Evolutionary conservation across 2,888 invertebrate genomes (phyloP).

Genomic region (Phalangium opilio): DNA sequence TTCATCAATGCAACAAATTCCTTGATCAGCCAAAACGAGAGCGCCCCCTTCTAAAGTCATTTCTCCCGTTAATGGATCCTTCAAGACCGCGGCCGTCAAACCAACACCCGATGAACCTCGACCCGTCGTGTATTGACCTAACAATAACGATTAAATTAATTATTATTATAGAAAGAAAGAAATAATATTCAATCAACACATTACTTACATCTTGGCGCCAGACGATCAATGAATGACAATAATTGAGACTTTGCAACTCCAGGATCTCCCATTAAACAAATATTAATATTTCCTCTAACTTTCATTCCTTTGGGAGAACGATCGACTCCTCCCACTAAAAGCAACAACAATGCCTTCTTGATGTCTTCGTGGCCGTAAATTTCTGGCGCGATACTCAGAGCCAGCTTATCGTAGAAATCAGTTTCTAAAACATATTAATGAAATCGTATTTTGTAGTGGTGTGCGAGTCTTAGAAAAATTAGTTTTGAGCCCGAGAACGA

Average conservation of each 20-base stretch:
- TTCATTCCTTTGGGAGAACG: conserved; percentile 87
- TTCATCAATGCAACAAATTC: conserved; percentile 93
- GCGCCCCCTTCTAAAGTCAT: conserved; percentile 96
- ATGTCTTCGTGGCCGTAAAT: conserved; percentile 97
- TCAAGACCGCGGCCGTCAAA: conserved; percentile 93
- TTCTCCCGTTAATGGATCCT: conserved; percentile 92
- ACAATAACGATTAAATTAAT: not conserved
- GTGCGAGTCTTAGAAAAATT: too few species aligned
- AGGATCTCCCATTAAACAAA: conserved; percentile 98
- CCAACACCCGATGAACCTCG: conserved; percentile 97
- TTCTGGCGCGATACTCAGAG: conserved; percentile 89
- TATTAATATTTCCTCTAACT: conserved; percentile 81
- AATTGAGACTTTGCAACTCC: conserved; percentile 98
- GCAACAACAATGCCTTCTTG: conserved; percentile 82
- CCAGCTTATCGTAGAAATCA: conserved; percentile 82
- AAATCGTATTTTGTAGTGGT: not conserved
- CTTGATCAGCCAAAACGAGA: conserved; percentile 86
- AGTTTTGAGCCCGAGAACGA: too few species aligned
- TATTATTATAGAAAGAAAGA: not conserved
- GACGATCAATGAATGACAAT: conserved; percentile 78
- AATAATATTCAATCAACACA: not conserved
- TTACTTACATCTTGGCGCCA: conserved; percentile 59
- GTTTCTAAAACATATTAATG: conserved; percentile 40
- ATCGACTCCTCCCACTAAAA: conserved; percentile 65
- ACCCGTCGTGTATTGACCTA: conserved; percentile 84